Evolutionary conservation across 2,888 invertebrate species (phyloP).

Genomic region (Erebia aethiops): DNA sequence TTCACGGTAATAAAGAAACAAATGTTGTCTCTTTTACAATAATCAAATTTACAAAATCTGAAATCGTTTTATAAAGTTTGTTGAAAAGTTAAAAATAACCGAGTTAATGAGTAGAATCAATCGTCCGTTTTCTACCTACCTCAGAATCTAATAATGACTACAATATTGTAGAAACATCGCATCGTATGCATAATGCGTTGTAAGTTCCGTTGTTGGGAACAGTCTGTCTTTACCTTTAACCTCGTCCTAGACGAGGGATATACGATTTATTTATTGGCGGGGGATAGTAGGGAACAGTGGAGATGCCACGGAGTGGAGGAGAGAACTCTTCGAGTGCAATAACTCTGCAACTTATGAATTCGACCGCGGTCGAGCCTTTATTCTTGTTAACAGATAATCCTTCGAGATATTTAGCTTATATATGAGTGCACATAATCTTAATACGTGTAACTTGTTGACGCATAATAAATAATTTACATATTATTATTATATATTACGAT

Average conservation of each 20-base stretch:
- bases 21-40: too few species aligned
- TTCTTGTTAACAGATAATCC: slow-evolving; percentile 56
- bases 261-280: slow-evolving; percentile 70
- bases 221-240: slow-evolving; percentile 46
- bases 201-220: too few species aligned
- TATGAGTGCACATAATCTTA: slow-evolving; percentile 42
- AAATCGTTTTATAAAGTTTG: too few species aligned
- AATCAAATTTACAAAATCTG: too few species aligned
- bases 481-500: slow-evolving; percentile 44
- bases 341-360: slow-evolving; percentile 59
- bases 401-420: slow-evolving; percentile 60
- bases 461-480: slow-evolving; percentile 71
- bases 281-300: slow-evolving; percentile 6
- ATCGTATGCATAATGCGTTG: too few species aligned
- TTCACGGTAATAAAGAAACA: too few species aligned
- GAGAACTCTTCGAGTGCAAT: slow-evolving; percentile 34
- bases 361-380: slow-evolving; percentile 67
- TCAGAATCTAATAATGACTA: too few species aligned
- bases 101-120: too few species aligned
- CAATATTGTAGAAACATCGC: too few species aligned
- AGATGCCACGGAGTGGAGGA: slow-evolving; percentile 1
- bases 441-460: slow-evolving; percentile 71
- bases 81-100: too few species aligned
- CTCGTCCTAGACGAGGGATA: slow-evolving; percentile 62
- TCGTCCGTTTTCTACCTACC: too few species aligned